Conservation (phyloP, 1,140 invertebrate species). For the Atta texana region DNA sequence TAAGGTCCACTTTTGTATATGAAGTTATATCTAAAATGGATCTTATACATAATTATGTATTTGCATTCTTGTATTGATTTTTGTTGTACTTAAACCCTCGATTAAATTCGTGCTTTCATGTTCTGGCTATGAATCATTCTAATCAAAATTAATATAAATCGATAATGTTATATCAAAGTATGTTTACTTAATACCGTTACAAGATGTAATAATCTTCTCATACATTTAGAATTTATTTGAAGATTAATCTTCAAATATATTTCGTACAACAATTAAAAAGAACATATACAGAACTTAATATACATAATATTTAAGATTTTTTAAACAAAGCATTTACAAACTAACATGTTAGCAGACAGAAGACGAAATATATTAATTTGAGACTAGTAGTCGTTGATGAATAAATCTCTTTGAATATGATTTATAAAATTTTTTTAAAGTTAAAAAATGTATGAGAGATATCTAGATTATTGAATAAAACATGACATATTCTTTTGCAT, state of each 20-base stretch:
- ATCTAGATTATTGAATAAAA: neutral
- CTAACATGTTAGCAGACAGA: neutral
- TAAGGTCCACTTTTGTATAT: neutral
- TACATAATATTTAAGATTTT: neutral
- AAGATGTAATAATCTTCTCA: neutral
- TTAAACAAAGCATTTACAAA: neutral
- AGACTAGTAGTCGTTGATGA: neutral
- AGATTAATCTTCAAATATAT: neutral
- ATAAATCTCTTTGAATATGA: neutral
- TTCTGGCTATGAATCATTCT: neutral
- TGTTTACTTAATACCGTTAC: neutral
- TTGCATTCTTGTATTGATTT: neutral
- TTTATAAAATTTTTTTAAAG: slow-evolving; percentile 9
- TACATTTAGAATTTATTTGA: neutral
- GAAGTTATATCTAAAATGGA: neutral
- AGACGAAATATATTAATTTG: neutral
- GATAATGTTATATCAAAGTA: slow-evolving; percentile 14
- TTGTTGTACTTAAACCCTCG: neutral
- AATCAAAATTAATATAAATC: slow-evolving; percentile 12
- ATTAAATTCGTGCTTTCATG: neutral
- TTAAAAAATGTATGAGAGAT: neutral
- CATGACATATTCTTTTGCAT: neutral
- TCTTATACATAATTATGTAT: neutral
- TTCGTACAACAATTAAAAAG: neutral
- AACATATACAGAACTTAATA: neutral